Conservation (phyloP, 2,113 vertebrate species). For the Holacanthus passer region DNA sequence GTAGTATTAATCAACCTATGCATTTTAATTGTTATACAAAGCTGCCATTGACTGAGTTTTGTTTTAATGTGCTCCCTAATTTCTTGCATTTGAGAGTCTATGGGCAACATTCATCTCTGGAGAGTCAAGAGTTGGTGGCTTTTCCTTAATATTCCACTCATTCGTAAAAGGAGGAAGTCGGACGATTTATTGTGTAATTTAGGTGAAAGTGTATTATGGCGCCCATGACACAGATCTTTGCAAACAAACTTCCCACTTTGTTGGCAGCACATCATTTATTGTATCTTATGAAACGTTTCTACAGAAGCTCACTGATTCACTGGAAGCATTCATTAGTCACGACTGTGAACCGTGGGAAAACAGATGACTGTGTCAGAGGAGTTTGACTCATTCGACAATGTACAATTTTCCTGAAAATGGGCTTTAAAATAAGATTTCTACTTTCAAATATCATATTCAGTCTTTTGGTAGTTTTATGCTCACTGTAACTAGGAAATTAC, state of each 20-base stretch:
- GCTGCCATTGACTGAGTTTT: neutral
- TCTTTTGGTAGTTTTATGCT: neutral
- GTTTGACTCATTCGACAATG: neutral
- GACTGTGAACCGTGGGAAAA: neutral
- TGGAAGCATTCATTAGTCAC: too few species aligned
- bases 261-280: conserved; percentile 36
- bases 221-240: neutral
- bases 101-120: neutral
- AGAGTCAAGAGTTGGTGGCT: too few species aligned
- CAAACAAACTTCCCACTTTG: conserved; percentile 27
- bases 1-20: neutral
- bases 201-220: neutral
- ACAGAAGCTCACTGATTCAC: neutral
- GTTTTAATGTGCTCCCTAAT: neutral
- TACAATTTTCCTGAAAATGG: neutral
- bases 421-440: neutral
- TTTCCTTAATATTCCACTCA: neutral
- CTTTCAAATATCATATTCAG: neutral
- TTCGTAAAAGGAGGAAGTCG: neutral
- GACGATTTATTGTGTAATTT: neutral
- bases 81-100: neutral
- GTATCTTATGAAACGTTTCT: neutral
- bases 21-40: neutral
- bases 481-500: neutral
- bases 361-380: neutral